phyloP scores from a whole-genome alignment of 2,113 vertebrate genomes.

The Albula goreensis region DNA sequence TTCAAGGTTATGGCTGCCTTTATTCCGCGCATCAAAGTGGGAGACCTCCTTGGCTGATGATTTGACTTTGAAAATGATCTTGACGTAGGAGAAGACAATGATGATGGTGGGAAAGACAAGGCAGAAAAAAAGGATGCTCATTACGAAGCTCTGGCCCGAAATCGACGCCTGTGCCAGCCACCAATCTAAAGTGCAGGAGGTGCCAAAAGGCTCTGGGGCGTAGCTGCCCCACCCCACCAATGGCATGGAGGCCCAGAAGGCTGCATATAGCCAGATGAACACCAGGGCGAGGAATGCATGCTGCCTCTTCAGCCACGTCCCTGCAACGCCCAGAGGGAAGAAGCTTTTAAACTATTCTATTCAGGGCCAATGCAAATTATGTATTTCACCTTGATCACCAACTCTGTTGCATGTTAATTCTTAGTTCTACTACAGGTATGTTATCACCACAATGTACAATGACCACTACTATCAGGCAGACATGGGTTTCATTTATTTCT shows the following conservation, averaged over 20 bases:
- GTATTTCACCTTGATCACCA: too few species aligned
- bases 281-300: slow-evolving; percentile 82
- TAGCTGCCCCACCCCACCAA: slow-evolving; percentile 88
- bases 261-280: slow-evolving; percentile 84
- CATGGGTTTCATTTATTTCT: too few species aligned
- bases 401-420: too few species aligned
- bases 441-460: too few species aligned
- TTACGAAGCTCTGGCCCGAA: slow-evolving; percentile 83
- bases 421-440: too few species aligned
- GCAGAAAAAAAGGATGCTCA: slow-evolving; percentile 91
- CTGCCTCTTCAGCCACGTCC: slow-evolving; percentile 88
- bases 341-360: background rate
- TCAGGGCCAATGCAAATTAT: too few species aligned
- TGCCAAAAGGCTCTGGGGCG: slow-evolving; percentile 90
- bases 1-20: slow-evolving; percentile 81
- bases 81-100: slow-evolving; percentile 89
- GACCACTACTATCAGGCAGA: too few species aligned
- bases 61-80: slow-evolving; percentile 92
- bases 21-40: slow-evolving; percentile 82
- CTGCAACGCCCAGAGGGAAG: slow-evolving; percentile 56
- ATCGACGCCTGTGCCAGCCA: slow-evolving; percentile 87
- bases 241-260: slow-evolving; percentile 91
- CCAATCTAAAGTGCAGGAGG: slow-evolving; percentile 95
- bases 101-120: slow-evolving; percentile 84
- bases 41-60: slow-evolving; percentile 87